Evolutionary conservation across 2,113 vertebrate genomes (phyloP), one percentile per base, ranked within the genome.

Genomic region (Cavia porcellus): DNA sequence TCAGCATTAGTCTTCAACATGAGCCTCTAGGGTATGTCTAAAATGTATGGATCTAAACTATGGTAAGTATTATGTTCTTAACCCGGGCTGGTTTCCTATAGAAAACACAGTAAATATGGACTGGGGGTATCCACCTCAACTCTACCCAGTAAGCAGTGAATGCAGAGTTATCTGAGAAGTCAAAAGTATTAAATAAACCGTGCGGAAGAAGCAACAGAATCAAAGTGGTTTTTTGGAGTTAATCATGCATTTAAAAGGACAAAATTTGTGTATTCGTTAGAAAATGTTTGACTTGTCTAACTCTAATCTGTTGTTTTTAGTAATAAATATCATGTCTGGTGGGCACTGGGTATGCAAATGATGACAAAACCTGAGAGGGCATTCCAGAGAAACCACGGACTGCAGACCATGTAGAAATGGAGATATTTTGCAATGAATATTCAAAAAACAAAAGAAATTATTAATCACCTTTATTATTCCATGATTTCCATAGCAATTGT

Each of bases 401-500:
- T 12, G 79, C 12, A 45, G 70, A 30, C 42, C 62, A 66, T n/a
- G 82, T 55, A 70, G 82, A 93, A 57, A 72, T 64, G 59, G 77
- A 89, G 74, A 8, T 19, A 72, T 38, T 92, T 80, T 93, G 24
- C 57, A 74, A 61, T 85, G 75, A 88, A 75, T 93, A 42, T 30
- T 42, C 83, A 86, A 38, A 38, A 38, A 38, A 75, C 35, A 62
- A 47, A 96, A 84, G 64, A 95, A 89, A 89, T 91, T 89, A 90
- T 90, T 83, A 80, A 86, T 86, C 62, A 92, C 50, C 32, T 91
- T 75, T 52, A 25, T 32, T 80, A 14, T 52, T 62, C 62, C 74
- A 55, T 81, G 74, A 75, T 89, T 92, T 83, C 96, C 62, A 95
- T 75, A 96, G 93, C 85, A 92, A 95, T 88, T 28, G 25, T 66